These are phyloP conservation scores for Diceros bicornis DNA, from an alignment of 2,797 vertebrate species.

Conservation along the genomic window DNA sequence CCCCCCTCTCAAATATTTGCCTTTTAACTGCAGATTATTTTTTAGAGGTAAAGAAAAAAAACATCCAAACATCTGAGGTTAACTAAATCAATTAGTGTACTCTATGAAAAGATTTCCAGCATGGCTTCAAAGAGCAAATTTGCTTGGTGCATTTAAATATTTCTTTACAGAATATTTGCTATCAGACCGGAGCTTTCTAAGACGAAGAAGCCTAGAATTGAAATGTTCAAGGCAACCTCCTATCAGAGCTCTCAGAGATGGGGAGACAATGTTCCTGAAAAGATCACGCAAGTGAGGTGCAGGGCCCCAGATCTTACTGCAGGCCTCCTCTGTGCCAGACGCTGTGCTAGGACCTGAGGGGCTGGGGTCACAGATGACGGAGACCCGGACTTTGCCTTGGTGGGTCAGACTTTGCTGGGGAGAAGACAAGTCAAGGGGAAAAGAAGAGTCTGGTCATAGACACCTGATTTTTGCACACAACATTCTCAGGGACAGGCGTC, in stretches of 20 bases:
- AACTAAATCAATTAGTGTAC: slow-evolving; percentile 42
- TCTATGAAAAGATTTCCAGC: slow-evolving; percentile 58
- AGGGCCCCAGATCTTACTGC: background rate
- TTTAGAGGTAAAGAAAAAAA: slow-evolving; percentile 59
- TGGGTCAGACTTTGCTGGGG: background rate
- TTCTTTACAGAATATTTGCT: background rate
- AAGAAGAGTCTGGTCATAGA: background rate
- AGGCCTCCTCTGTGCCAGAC: background rate
- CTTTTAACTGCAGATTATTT: background rate
- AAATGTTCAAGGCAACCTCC: background rate
- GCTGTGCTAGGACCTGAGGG: background rate
- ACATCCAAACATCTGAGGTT: slow-evolving; percentile 37
- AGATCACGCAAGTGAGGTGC: background rate
- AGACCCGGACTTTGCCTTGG: background rate
- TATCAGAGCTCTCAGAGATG: background rate
- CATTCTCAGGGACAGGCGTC: background rate
- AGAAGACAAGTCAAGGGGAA: background rate
- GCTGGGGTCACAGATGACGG: background rate
- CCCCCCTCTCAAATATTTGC: background rate
- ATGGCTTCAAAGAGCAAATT: background rate
- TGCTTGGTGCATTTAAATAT: background rate
- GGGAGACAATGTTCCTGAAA: background rate
- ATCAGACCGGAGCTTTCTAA: background rate
- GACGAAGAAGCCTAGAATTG: background rate
- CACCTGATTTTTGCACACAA: background rate